Conservation (phyloP, 2,888 invertebrate species). For the Coelogynopora nodosa region DNA sequence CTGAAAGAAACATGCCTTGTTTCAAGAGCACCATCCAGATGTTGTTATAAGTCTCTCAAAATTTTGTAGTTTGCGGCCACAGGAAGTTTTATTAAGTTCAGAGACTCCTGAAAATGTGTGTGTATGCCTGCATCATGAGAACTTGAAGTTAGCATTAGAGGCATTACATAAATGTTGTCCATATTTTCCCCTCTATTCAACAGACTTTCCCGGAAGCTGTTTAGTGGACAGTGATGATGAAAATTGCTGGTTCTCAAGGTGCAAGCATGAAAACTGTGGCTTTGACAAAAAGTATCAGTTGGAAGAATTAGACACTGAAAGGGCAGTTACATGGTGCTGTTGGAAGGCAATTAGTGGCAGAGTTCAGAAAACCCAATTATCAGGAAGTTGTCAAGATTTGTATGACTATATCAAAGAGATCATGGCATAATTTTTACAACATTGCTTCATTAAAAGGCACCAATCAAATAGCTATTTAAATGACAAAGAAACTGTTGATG, state of each 20-base stretch:
- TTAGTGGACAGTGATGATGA: conserved; percentile 29
- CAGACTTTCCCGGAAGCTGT: conserved; percentile 29
- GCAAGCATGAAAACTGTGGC: conserved; percentile 30
- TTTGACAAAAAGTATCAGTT: conserved; percentile 29
- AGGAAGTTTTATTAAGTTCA: conserved; percentile 27
- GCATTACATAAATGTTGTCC: conserved; percentile 33
- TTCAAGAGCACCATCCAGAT: conserved; percentile 26
- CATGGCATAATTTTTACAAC: conserved; percentile 38
- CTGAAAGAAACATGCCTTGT: conserved; percentile 33
- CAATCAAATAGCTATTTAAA: conserved; percentile 32
- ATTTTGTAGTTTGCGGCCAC: conserved; percentile 32
- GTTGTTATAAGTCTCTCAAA: conserved; percentile 8
- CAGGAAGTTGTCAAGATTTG: conserved; percentile 43
- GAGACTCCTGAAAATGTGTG: conserved; percentile 33
- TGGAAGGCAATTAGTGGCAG: conserved; percentile 34
- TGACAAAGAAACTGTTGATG: conserved; percentile 37
- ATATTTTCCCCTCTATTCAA: conserved; percentile 31
- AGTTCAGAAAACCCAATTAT: conserved; percentile 28
- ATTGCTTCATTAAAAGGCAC: conserved; percentile 42
- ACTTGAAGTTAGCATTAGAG: conserved; percentile 38
- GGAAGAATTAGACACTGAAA: conserved; percentile 31
- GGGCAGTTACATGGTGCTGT: conserved; percentile 37
- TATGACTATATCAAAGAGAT: conserved; percentile 28
- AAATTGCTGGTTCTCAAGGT: conserved; percentile 26
- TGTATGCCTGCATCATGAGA: conserved; percentile 35